phyloP scores from a whole-genome alignment of 2,888 invertebrate genomes.

The Dicranocentrus wangi region DNA sequence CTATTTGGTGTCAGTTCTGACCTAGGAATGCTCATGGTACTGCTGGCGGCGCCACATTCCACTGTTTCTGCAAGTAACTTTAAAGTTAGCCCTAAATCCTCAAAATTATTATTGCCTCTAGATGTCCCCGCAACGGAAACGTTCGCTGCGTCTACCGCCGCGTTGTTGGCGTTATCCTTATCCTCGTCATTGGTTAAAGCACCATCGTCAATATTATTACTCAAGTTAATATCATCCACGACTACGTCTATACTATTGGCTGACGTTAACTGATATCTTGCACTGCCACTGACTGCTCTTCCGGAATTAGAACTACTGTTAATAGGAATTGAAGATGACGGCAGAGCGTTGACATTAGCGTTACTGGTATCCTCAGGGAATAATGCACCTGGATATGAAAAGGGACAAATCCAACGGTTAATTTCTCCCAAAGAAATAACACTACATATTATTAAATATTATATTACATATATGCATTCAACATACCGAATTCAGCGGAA shows the following conservation, averaged over 20 bases:
- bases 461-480: too few relatives aligned
- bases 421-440: too few relatives aligned
- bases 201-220: constrained; percentile 51
- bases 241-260: constrained; percentile 67
- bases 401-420: too few relatives aligned
- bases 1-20: background rate
- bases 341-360: too few relatives aligned
- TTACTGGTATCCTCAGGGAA: constrained; percentile 33
- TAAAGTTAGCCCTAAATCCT: constrained; percentile 21
- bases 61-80: constrained; percentile 33
- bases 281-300: constrained; percentile 24
- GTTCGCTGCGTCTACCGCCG: background rate
- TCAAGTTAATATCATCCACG: constrained; percentile 45
- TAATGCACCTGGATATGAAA: constrained; percentile 53
- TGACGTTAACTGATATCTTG: constrained; percentile 63
- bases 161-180: background rate
- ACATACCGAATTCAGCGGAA: constrained; percentile 69
- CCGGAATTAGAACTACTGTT: constrained; percentile 32
- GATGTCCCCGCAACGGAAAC: constrained; percentile 37
- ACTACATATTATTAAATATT: too few relatives aligned
- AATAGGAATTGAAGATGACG: constrained; percentile 6
- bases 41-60: background rate
- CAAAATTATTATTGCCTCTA: constrained; percentile 46
- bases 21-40: background rate
- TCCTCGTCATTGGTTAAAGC: constrained; percentile 30